Evolutionary conservation across 1,140 invertebrate species (phyloP), one percentile per base, ranked within the genome.

Genomic region (Lepidurus arcticus): DNA sequence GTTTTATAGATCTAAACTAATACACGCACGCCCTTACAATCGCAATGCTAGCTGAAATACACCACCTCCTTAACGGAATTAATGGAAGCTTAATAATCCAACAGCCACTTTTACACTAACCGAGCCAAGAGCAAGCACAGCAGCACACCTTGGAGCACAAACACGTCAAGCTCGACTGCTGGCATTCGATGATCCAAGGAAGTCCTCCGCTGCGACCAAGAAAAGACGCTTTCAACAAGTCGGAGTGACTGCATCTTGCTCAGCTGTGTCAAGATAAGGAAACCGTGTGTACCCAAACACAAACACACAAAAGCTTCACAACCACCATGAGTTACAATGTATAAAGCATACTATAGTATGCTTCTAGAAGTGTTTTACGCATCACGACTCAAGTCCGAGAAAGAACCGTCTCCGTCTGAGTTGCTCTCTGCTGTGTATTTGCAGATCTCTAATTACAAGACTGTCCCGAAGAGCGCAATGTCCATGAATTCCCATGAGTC

Each of bases 131-230:
- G 16, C 53, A 21, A 65, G n/a, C n/a, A 65, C 21, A n/a, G 53
- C 53, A 13, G 53, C 53, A 65, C 53, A 65, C 53, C 53, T 65
- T 16, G n/a, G 21, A 65, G 53, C 53, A 16, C 53, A n/a, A 65
- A 65, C 16, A 65, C 53, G 53, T 65, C 53, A 21, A 65, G 53
- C 53, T 65, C 53, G 53, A 65, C 53, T 65, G 53, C 53, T 65
- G 53, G 53, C 13, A 65, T 65, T 65, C 53, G 53, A 65, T 65
- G 53, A 65, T 65, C 53, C 53, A 21, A 13, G 53, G 53, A 65
- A 21, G 53, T n/a, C 53, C 53, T 65, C 53, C 21, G 21, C 16
- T 65, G 34, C 53, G 16, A 65, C 53, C 53, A 65, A 65, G 13
- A 16, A 65, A 21, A 21, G 53, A 65, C 53, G 53, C 53, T 21